These are phyloP conservation scores for Drosophila robusta DNA, from an alignment of 2,888 invertebrate genomes.

Conservation along the genomic window DNA sequence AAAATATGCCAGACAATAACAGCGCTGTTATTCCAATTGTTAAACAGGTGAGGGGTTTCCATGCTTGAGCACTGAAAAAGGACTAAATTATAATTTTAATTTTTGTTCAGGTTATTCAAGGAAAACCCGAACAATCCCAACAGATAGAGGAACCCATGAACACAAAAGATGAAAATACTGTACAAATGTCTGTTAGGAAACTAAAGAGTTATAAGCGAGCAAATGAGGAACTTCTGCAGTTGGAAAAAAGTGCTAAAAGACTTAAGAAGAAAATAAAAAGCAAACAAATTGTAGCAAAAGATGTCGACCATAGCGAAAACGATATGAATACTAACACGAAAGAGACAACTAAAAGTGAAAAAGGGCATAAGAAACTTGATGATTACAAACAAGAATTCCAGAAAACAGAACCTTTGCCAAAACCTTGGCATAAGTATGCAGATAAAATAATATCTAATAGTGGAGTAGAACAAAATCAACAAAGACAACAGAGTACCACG, in stretches of 20 bases:
- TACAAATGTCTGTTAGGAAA: not conserved
- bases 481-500: no score
- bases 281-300: not conserved
- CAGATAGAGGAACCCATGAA: no score
- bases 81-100: no score
- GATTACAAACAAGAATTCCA: not conserved
- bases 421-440: no score
- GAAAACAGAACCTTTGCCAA: not conserved
- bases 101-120: no score
- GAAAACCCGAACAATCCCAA: no score
- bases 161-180: not conserved
- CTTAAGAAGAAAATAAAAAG: not conserved
- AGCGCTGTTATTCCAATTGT: no score
- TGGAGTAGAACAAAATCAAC: no score
- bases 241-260: not conserved
- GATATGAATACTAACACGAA: not conserved
- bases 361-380: not conserved
- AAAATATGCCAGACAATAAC: no score
- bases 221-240: not conserved
- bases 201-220: not conserved
- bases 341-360: not conserved
- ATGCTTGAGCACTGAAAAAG: no score
- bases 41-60: no score
- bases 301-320: not conserved
- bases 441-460: no score